A percentile compares a stretch with the other conserved stretches of the same genome.
Evolutionary conservation across 2,888 invertebrate genomes (phyloP).

Genomic region (Drosophila antonietae): DNA sequence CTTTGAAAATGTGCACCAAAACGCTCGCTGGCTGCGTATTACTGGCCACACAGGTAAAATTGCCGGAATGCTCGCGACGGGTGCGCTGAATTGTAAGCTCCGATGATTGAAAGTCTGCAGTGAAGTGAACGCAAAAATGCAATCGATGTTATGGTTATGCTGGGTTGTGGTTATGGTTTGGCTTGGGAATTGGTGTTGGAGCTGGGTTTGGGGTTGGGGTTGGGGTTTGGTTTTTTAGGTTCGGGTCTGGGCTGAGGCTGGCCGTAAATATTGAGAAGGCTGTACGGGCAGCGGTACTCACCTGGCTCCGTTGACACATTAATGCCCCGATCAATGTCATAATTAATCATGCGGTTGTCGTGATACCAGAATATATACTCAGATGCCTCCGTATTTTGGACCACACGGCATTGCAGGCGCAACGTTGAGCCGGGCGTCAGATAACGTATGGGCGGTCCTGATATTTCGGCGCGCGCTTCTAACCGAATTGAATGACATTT

Average conservation of each 20-base stretch:
- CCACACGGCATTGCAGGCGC: slow-evolving; percentile 91
- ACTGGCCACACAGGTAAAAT: slow-evolving; percentile 95
- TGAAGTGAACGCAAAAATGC: slow-evolving; percentile 30
- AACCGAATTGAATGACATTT: slow-evolving; percentile 75
- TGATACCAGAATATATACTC: slow-evolving; percentile 95
- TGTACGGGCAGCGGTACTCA: slow-evolving; percentile 83
- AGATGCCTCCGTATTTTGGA: slow-evolving; percentile 93
- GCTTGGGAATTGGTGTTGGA: background rate
- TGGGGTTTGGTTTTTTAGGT: background rate
- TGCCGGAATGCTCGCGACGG: slow-evolving; percentile 91
- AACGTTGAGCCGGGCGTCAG: slow-evolving; percentile 94
- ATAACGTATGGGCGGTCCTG: slow-evolving; percentile 93
- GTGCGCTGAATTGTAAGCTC: slow-evolving; percentile 84
- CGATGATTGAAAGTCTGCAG: slow-evolving; percentile 84
- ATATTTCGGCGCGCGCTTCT: slow-evolving; percentile 95
- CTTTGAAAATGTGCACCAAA: slow-evolving; percentile 95
- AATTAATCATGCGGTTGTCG: slow-evolving; percentile 96
- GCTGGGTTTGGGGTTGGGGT: background rate
- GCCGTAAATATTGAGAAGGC: background rate
- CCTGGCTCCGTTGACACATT: slow-evolving; percentile 93
- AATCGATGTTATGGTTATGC: slow-evolving; percentile 22
- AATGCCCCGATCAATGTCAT: slow-evolving; percentile 93
- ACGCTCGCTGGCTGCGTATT: slow-evolving; percentile 95
- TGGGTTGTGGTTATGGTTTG: background rate
- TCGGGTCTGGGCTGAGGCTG: background rate